Evolutionary conservation across 2,797 vertebrate species (phyloP), one percentile per base, ranked within the genome.

Genomic region (Nyctibius grandis): DNA sequence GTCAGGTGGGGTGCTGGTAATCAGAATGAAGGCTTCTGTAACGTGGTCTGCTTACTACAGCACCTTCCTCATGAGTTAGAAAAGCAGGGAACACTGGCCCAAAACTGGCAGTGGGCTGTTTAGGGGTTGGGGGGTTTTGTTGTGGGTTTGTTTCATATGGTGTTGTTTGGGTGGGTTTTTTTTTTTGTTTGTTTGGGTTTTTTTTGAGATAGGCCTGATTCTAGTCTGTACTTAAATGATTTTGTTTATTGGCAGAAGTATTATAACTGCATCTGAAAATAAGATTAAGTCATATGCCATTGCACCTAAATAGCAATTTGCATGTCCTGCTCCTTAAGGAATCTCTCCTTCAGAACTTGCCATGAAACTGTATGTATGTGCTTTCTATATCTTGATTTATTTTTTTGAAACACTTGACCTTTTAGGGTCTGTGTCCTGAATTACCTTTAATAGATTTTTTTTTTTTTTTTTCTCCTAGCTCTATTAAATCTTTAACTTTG

Each of bases 151-250:
- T 5, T 44, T 38, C n/a, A n/a, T n/a, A n/a, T n/a, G n/a, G n/a
- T n/a, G 5, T 16, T 76, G 34, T 51, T 26, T 18, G 45, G 11
- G 19, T 8, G 42, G 44, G 44, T 20, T 9, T 34, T 51, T 65
- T 31, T 7, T 54, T 33, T 23, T 23, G 25, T 4, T 80, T 54
- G 53, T 54, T 33, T 33, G 18, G 29, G 11, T 42, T 42, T 42
- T 42, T 91, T 63, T 57, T 83, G 29, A 29, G 34, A 14, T 31
- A 28, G 18, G 15, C 21, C 38, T 69, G 22, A 68, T 51, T 63
- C 29, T 44, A 63, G 8, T 26, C 20, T 69, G 5, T 59, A 28
- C 9, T 38, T 53, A 3, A 0, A 2, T 25, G 33, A 44, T 19
- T 72, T 84, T 57, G 1, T 70, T 73, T 74, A 33, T 57, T 47